Conservation (phyloP, 2,888 invertebrate species). For the Stenolophus ochropezus region DNA sequence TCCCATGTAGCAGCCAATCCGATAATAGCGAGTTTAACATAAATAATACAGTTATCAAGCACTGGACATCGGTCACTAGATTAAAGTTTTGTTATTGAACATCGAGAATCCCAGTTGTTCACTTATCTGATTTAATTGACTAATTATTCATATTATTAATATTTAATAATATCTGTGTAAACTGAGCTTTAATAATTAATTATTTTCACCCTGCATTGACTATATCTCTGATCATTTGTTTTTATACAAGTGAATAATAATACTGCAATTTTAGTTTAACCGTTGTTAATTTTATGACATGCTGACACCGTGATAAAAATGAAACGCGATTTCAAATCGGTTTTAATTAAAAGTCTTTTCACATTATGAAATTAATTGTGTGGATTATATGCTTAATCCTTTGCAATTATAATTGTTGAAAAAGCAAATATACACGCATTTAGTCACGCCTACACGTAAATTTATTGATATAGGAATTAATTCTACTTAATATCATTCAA, state of each 20-base stretch:
- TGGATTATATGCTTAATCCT: background rate
- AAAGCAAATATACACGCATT: background rate
- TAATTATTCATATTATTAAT: background rate
- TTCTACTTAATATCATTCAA: background rate
- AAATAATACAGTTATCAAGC: constrained; percentile 1
- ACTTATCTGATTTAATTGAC: background rate
- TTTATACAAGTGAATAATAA: background rate
- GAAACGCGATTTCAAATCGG: background rate
- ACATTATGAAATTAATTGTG: background rate
- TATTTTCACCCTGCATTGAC: background rate
- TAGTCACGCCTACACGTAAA: background rate
- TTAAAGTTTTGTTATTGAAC: constrained; percentile 11
- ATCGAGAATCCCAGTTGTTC: background rate
- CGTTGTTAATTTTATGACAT: background rate
- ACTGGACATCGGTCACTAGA: background rate
- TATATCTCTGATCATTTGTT: background rate
- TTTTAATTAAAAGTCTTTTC: background rate
- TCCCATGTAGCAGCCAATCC: background rate
- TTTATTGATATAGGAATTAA: background rate
- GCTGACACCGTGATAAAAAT: background rate
- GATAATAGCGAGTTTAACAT: constrained; percentile 6
- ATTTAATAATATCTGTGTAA: background rate
- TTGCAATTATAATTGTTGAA: background rate
- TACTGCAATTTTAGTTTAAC: background rate
- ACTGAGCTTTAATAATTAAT: background rate